These are phyloP conservation scores for Salvelinus fontinalis DNA, from an alignment of 2,113 vertebrate genomes.

Conservation along the genomic window DNA sequence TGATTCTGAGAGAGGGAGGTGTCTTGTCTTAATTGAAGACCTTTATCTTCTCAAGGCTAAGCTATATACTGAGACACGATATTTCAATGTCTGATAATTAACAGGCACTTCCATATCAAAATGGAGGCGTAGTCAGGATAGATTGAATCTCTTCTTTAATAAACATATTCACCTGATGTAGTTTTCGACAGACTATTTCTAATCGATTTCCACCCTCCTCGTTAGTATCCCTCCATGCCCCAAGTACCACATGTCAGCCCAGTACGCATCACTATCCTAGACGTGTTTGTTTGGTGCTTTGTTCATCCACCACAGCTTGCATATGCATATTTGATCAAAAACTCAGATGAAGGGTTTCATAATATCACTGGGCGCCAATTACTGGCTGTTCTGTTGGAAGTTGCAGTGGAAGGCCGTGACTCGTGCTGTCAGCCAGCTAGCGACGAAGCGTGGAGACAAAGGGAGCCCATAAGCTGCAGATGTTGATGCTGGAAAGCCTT, in stretches of 20 bases:
- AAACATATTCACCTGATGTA: too few relatives aligned
- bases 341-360: slow-evolving; percentile 63
- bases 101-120: too few relatives aligned
- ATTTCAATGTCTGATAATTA: too few relatives aligned
- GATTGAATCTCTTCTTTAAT: too few relatives aligned
- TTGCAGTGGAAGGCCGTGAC: slow-evolving; percentile 63
- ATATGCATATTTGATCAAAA: slow-evolving; percentile 74
- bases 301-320: slow-evolving; percentile 39
- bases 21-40: too few relatives aligned
- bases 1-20: too few relatives aligned
- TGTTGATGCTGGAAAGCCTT: slow-evolving; percentile 83
- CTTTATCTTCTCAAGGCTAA: too few relatives aligned
- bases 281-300: slow-evolving; percentile 27
- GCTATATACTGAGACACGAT: too few relatives aligned
- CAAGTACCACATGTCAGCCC: background rate
- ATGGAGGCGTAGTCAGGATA: too few relatives aligned
- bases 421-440: slow-evolving; percentile 72
- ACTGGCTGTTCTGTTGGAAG: slow-evolving; percentile 59
- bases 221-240: background rate
- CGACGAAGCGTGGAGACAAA: slow-evolving; percentile 74
- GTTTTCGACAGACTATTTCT: too few relatives aligned
- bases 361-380: slow-evolving; percentile 68
- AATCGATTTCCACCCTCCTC: too few relatives aligned
- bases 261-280: background rate
- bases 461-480: slow-evolving; percentile 82